These are phyloP conservation scores for Sphaerophoria rueppellii DNA, from an alignment of 2,888 invertebrate genomes.

Conservation along the genomic window DNA sequence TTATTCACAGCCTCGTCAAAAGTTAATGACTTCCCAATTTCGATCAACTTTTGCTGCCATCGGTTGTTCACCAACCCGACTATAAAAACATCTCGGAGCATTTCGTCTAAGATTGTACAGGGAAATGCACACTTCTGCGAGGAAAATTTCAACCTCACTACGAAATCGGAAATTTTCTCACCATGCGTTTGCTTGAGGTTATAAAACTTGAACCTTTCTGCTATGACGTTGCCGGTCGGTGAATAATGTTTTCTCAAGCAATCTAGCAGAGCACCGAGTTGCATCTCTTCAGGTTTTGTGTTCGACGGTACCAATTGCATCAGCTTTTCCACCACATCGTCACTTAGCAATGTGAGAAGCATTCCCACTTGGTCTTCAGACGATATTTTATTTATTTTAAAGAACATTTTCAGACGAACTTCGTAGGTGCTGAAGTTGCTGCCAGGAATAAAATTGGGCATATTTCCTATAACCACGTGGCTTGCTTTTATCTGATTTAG, in stretches of 20 bases:
- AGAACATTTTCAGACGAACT: slow-evolving; percentile 14
- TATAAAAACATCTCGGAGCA: slow-evolving; percentile 4
- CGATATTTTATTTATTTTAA: slow-evolving; percentile 20
- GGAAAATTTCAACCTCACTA: slow-evolving; percentile 27
- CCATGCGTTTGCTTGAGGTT: slow-evolving; percentile 4
- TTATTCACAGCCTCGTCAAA: slow-evolving; percentile 2
- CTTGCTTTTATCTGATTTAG: slow-evolving; percentile 2
- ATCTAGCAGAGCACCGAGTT: not conserved
- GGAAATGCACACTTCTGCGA: slow-evolving; percentile 27
- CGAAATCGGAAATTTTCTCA: slow-evolving; percentile 24
- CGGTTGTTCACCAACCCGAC: not conserved
- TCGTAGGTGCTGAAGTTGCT: not conserved
- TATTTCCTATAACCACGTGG: slow-evolving; percentile 21
- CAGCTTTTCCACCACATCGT: slow-evolving; percentile 22
- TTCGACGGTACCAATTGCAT: slow-evolving; percentile 18
- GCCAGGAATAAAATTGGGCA: slow-evolving; percentile 29
- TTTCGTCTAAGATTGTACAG: not conserved
- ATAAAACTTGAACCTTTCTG: slow-evolving; percentile 27
- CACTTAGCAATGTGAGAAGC: slow-evolving; percentile 22
- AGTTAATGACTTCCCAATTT: not conserved
- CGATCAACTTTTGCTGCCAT: slow-evolving; percentile 5
- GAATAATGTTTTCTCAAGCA: slow-evolving; percentile 25
- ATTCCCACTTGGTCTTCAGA: slow-evolving; percentile 17
- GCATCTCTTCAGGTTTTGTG: slow-evolving; percentile 17
- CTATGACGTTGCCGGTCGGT: slow-evolving; percentile 24